A percentile compares a stretch with the other conserved stretches of the same genome.
These are phyloP conservation scores for Lipophrys pholis DNA, from an alignment of 2,113 vertebrate species.

Conservation along the genomic window DNA sequence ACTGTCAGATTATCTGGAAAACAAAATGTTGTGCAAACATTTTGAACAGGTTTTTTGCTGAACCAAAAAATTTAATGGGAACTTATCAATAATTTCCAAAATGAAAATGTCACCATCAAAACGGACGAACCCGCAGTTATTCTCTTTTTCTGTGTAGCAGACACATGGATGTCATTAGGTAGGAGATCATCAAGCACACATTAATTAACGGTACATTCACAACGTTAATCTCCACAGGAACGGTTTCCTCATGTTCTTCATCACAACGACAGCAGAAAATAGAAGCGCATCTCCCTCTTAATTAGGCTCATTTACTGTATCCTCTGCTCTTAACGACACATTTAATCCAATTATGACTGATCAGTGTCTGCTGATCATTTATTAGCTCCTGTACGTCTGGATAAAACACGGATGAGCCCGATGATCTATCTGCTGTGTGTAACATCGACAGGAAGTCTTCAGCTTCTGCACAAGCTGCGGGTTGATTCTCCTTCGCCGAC, in stretches of 20 bases:
- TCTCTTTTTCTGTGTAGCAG: background rate
- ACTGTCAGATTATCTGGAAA: too few relatives aligned
- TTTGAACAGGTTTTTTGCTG: too few relatives aligned
- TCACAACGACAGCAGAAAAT: conserved; percentile 44
- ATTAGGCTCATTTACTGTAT: conserved; percentile 63
- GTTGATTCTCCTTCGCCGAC: background rate
- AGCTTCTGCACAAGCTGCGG: conserved; percentile 5
- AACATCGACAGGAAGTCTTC: conserved; percentile 8
- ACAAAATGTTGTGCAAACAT: too few relatives aligned
- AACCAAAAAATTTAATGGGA: too few relatives aligned
- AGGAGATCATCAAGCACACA: conserved; percentile 13
- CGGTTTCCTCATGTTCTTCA: background rate
- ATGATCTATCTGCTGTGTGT: background rate
- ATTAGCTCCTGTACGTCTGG: conserved; percentile 26
- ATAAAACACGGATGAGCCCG: conserved; percentile 25
- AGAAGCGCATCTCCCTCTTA: conserved; percentile 41
- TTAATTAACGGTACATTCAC: conserved; percentile 36
- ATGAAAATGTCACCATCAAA: background rate
- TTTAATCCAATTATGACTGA: conserved; percentile 60
- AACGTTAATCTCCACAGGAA: conserved; percentile 28
- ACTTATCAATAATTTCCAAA: background rate
- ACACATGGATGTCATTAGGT: conserved; percentile 2
- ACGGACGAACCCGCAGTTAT: background rate
- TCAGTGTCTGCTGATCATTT: conserved; percentile 33
- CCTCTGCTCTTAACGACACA: conserved; percentile 62